These are phyloP conservation scores for Anabas testudineus DNA, from an alignment of 2,797 vertebrate species.

Conservation along the genomic window DNA sequence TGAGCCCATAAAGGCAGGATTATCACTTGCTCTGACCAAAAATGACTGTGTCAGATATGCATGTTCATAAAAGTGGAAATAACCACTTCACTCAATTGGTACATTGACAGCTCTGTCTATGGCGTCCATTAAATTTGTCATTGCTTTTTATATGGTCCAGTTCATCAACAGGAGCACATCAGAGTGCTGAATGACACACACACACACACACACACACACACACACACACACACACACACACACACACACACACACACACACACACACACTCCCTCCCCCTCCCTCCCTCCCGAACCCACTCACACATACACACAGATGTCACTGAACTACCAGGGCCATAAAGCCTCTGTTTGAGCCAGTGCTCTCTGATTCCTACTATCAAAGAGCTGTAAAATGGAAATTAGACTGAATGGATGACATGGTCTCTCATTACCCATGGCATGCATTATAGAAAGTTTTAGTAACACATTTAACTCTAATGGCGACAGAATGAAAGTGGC, in stretches of 20 bases:
- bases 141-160: constrained; percentile 64
- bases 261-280: too few relatives aligned
- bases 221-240: constrained; percentile 19
- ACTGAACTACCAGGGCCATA: constrained; percentile 48
- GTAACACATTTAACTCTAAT: constrained; percentile 49
- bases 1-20: constrained; percentile 34
- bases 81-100: constrained; percentile 62
- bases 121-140: constrained; percentile 67
- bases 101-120: constrained; percentile 52
- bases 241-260: constrained; percentile 12
- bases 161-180: constrained; percentile 62
- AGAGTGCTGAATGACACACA: constrained; percentile 29
- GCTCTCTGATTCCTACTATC: constrained; percentile 70
- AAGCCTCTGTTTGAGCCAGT: constrained; percentile 64
- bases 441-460: constrained; percentile 57
- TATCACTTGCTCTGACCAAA: constrained; percentile 45
- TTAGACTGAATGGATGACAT: constrained; percentile 73
- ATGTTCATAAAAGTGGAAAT: constrained; percentile 58
- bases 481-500: constrained; percentile 38
- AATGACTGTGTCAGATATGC: constrained; percentile 50
- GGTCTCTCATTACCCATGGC: constrained; percentile 62
- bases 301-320: constrained; percentile 17
- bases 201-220: constrained; percentile 13
- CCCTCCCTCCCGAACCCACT: constrained; percentile 3
- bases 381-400: constrained; percentile 79